A percentile compares a stretch with the other conserved stretches of the same genome.
Evolutionary conservation across 2,113 vertebrate genomes (phyloP).

Genomic region (Cryptotis parvus): DNA sequence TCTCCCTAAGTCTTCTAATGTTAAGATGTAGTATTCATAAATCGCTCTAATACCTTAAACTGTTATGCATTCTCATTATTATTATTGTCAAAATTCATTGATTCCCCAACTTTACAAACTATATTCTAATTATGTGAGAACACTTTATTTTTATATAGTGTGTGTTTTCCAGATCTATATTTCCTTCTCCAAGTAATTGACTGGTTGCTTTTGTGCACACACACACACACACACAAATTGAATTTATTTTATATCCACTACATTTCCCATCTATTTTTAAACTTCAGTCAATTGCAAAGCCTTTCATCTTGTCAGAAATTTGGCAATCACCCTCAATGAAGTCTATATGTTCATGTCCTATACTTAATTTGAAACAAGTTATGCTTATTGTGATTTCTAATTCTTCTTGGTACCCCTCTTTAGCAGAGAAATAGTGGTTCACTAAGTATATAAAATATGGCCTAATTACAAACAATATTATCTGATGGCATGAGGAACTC

Average conservation of each 20-base stretch:
- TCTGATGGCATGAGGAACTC: neutral
- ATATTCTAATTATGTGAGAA: neutral
- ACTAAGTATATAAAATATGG: neutral
- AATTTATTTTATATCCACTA: neutral
- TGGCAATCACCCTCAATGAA: neutral
- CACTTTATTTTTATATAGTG: neutral
- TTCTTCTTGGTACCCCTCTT: neutral
- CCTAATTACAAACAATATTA: neutral
- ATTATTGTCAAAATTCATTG: neutral
- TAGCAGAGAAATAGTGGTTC: neutral
- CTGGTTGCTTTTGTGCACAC: too few relatives aligned
- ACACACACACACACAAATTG: too few relatives aligned
- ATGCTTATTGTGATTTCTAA: neutral
- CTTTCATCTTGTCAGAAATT: neutral
- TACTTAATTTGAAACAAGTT: neutral
- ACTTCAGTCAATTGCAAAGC: neutral
- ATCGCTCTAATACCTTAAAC: neutral
- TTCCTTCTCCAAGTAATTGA: neutral
- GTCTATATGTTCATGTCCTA: fast-evolving
- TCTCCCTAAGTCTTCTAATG: neutral
- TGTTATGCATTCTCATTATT: too few relatives aligned
- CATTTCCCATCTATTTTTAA: neutral
- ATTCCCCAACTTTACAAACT: neutral
- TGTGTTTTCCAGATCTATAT: neutral
- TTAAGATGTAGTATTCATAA: neutral